phyloP scores from a whole-genome alignment of 2,888 invertebrate genomes.

The Stenichneumon culpator region DNA sequence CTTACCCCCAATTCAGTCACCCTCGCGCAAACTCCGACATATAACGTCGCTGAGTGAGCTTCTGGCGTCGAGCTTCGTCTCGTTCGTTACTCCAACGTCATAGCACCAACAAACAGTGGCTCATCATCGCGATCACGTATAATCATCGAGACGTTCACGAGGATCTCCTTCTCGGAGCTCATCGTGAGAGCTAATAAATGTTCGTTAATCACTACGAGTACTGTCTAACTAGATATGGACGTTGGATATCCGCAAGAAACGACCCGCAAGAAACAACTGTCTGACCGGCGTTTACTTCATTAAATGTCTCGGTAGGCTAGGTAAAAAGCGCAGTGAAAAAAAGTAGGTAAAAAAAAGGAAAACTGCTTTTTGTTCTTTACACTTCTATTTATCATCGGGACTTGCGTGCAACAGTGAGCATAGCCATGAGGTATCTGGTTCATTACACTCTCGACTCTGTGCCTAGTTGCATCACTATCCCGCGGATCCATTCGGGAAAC shows the following conservation, averaged over 20 bases:
- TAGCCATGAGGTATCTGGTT: conserved; percentile 39
- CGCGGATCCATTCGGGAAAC: conserved; percentile 34
- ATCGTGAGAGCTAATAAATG: conserved; percentile 53
- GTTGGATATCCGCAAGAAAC: conserved; percentile 25
- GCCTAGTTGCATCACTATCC: conserved; percentile 24
- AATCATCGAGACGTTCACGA: conserved; percentile 42
- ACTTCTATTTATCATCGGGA: not conserved
- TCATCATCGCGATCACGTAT: conserved; percentile 45
- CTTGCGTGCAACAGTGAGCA: not conserved
- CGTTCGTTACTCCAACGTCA: conserved; percentile 45
- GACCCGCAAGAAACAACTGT: conserved; percentile 12
- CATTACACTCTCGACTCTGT: conserved; percentile 43
- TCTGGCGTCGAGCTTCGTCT: conserved; percentile 25
- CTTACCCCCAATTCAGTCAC: not conserved
- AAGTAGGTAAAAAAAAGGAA: not conserved
- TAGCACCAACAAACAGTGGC: not conserved
- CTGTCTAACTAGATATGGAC: conserved; percentile 60
- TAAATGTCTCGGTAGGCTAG: conserved; percentile 18
- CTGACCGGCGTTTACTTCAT: conserved; percentile 53
- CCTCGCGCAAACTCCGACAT: not conserved
- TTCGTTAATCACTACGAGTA: conserved; percentile 60
- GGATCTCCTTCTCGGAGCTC: conserved; percentile 16
- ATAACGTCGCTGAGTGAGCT: conserved; percentile 7
- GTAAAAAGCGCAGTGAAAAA: conserved; percentile 21
- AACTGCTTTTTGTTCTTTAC: conserved; percentile 33